These are phyloP conservation scores for Sciurus carolinensis DNA, from an alignment of 2,797 vertebrate genomes.

Conservation along the genomic window DNA sequence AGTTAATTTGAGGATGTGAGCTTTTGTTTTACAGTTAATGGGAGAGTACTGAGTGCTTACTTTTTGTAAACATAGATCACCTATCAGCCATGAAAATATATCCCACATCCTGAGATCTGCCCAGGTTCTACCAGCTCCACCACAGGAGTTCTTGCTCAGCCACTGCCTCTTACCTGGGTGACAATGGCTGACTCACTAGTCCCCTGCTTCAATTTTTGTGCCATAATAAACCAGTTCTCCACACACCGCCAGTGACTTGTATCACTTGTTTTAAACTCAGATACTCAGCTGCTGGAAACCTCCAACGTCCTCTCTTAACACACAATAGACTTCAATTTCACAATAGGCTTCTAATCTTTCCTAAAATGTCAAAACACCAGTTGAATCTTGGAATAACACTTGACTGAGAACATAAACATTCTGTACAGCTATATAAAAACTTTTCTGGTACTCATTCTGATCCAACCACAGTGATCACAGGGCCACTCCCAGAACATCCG, in stretches of 20 bases:
- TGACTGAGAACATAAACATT: too few species aligned
- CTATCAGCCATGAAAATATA: neutral
- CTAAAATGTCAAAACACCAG: neutral
- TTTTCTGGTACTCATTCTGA: neutral
- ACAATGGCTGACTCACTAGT: neutral
- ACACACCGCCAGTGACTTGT: neutral
- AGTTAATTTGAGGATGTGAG: neutral
- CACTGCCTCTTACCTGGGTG: neutral
- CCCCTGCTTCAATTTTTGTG: neutral
- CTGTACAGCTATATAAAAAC: too few species aligned
- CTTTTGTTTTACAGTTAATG: neutral
- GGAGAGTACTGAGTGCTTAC: neutral
- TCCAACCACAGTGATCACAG: rapidly evolving
- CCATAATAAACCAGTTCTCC: neutral
- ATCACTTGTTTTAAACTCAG: neutral
- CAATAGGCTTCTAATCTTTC: neutral
- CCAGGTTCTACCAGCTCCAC: neutral
- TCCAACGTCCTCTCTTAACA: neutral
- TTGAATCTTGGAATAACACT: too few species aligned
- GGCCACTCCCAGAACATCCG: neutral
- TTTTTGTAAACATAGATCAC: neutral
- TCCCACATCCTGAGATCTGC: neutral
- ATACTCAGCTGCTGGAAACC: neutral
- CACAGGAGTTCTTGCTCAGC: neutral
- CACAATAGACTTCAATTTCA: neutral